A percentile compares a stretch with the other conserved stretches of the same genome.
Conservation (phyloP, 2,113 vertebrate species). For the Oncorhynchus keta region DNA sequence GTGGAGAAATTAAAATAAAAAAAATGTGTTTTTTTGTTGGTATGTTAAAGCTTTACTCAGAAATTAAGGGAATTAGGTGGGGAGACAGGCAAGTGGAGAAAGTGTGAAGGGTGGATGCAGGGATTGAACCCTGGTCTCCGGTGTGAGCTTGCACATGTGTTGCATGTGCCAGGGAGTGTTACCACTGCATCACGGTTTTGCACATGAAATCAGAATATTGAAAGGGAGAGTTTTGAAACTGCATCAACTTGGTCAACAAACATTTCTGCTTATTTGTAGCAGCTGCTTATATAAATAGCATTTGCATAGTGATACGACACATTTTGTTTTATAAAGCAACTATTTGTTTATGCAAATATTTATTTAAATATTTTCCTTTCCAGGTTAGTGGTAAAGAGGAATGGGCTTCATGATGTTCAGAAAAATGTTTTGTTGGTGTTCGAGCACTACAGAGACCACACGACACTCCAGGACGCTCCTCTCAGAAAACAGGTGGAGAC, state of each 20-base stretch:
- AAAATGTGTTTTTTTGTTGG: too few relatives aligned
- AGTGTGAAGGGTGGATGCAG: too few relatives aligned
- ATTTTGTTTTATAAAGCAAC: background rate
- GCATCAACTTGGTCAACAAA: background rate
- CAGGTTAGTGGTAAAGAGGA: conserved; percentile 3
- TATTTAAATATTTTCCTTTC: background rate
- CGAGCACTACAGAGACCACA: conserved; percentile 90
- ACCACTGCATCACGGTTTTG: too few relatives aligned
- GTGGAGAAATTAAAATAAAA: too few relatives aligned
- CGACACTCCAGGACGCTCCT: conserved; percentile 82
- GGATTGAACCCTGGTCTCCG: too few relatives aligned
- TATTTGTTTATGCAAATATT: background rate
- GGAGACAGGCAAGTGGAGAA: too few relatives aligned
- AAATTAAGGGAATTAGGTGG: too few relatives aligned
- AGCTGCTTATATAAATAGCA: background rate
- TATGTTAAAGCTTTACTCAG: too few relatives aligned
- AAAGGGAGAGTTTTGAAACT: too few relatives aligned
- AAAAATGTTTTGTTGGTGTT: conserved; percentile 29
- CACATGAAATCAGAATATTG: too few relatives aligned
- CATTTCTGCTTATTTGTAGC: background rate
- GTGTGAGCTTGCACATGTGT: too few relatives aligned
- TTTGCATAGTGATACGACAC: background rate
- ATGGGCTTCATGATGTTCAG: background rate
- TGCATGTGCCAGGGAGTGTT: too few relatives aligned
- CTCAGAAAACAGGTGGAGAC: conserved; percentile 59